Percentiles rank a stretch among this genome's conserved stretches.
These are phyloP conservation scores for Oncorhynchus nerka DNA, from an alignment of 2,113 vertebrate genomes.

Conservation along the genomic window DNA sequence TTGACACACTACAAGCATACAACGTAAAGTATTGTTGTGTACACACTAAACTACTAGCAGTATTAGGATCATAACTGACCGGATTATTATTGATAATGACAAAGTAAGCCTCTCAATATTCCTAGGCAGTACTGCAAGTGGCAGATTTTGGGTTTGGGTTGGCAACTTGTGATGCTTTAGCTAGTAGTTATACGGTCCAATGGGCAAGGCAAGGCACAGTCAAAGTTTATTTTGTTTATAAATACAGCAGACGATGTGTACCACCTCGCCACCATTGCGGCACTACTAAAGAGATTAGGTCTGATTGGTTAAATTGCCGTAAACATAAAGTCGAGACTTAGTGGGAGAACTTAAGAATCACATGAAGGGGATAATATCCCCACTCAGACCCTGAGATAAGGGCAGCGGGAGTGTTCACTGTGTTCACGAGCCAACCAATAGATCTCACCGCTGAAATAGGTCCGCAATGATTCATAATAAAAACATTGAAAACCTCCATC, in stretches of 20 bases:
- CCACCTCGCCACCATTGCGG: slow-evolving; percentile 15
- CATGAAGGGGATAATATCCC: slow-evolving; percentile 57
- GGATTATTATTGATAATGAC: not conserved
- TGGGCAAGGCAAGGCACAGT: slow-evolving; percentile 6
- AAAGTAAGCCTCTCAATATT: not conserved
- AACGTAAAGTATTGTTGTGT: not conserved
- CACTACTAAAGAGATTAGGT: slow-evolving; percentile 45
- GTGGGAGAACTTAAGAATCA: slow-evolving; percentile 53
- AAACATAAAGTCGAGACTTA: slow-evolving; percentile 45
- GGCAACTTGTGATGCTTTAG: not conserved
- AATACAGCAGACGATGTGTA: slow-evolving; percentile 6
- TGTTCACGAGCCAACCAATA: not conserved
- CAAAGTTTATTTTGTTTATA: slow-evolving; percentile 15
- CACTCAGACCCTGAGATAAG: slow-evolving; percentile 10
- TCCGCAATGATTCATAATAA: not conserved
- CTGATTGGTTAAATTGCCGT: slow-evolving; percentile 49
- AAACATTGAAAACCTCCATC: no score
- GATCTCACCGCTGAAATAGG: slow-evolving; percentile 25
- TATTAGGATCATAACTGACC: not conserved
- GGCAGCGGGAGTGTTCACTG: slow-evolving; percentile 5
- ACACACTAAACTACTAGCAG: not conserved
- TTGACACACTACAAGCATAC: slow-evolving; percentile 1
- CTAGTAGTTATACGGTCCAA: slow-evolving; percentile 7
- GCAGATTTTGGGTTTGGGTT: slow-evolving; percentile 5
- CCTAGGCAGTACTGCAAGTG: not conserved